Evolutionary conservation across 2,888 invertebrate species (phyloP), one percentile per base, ranked within the genome.

Genomic region (Eupithecia inturbata): DNA sequence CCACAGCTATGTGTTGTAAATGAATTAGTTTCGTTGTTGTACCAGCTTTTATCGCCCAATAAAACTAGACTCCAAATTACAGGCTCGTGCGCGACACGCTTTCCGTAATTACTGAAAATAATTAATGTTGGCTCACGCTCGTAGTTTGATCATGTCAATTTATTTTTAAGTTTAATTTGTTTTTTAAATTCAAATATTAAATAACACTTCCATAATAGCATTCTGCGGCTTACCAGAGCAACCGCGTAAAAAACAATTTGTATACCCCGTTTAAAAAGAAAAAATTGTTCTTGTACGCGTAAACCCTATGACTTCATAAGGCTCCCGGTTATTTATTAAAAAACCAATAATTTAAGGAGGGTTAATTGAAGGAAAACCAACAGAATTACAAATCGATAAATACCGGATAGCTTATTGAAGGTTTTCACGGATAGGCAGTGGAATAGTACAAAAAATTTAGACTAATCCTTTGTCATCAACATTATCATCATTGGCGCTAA

Each of bases 31-130:
- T 10, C n/a, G 10, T n/a, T 10, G 22, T 53, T 53, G 49, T 12
- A 63, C n/a, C 63, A 64, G n/a, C 36, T 33, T 33, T 64, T 64
- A 64, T 64, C 36, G 63, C 63, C 3, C 36, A 64, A 57, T 33
- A 64, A 64, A 33, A 36, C 12, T 64, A n/a, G 36, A 33, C n/a
- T 64, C 36, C 63, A 19, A 64, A 64, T 64, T 36, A 33, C 63
- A 62, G 26, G 62, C 16, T 31, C 10, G 22, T 64, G 63, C 33
- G 33, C 36, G 63, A 64, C 36, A 33, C n/a, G 36, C 33, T 36
- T 22, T 33, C 12, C 26, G n/a, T 64, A 64, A 64, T 64, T 64
- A 64, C 63, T 16, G n/a, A 64, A 64, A 9, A 36, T 64, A 64
- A 64, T 64, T 64, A 64, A 62, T 22, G 28, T 62, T n/a, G 7